Percentiles rank a stretch among this genome's conserved stretches.
phyloP scores from a whole-genome alignment of 2,888 invertebrate genomes.

The Choristoneura rosaceana region DNA sequence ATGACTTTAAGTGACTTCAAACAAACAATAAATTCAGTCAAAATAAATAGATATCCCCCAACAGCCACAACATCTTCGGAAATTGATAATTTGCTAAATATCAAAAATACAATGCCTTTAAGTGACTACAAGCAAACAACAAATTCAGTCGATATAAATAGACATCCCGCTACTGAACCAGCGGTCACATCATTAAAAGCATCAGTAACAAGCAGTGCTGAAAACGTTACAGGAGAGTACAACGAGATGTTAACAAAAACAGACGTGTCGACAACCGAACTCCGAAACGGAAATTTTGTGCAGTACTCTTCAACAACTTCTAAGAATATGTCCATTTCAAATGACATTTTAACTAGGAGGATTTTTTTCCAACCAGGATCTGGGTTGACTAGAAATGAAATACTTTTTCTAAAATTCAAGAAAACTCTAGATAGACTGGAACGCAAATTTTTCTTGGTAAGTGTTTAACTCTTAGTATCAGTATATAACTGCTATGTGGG shows the following conservation, averaged over 20 bases:
- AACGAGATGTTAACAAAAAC: background rate
- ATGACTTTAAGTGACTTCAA: too few species aligned
- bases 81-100: too few species aligned
- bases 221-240: background rate
- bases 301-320: constrained; percentile 1
- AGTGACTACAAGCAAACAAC: background rate
- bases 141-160: background rate
- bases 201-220: background rate
- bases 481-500: too few species aligned
- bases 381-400: background rate
- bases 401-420: constrained; percentile 44
- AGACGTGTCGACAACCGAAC: background rate
- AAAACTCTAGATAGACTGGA: constrained; percentile 49
- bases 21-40: too few species aligned
- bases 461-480: constrained; percentile 28
- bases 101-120: too few species aligned
- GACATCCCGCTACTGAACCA: background rate
- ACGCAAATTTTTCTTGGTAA: constrained; percentile 52
- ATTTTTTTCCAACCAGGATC: background rate
- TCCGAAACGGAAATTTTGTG: background rate
- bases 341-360: background rate
- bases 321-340: background rate
- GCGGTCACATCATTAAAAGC: background rate
- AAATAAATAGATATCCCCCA: background rate
- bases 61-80: background rate